Evolutionary conservation across 1,140 invertebrate species (phyloP).

Genomic region (Diploscapter pachys): DNA sequence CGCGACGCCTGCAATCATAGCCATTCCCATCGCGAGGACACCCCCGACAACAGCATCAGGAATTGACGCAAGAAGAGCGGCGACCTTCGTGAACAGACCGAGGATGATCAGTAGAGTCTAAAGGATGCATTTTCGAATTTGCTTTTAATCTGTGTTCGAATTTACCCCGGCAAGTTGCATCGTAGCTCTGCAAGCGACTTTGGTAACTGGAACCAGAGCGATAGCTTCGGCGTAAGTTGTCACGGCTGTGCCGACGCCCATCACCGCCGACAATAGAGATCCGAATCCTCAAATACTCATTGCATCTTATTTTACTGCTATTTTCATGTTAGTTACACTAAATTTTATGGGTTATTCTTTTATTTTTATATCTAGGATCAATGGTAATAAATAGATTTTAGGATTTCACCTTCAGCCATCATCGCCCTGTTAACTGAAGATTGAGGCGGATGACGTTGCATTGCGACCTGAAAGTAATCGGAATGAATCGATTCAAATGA

Average conservation of each 20-base stretch:
- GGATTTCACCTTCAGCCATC: constrained; percentile 15
- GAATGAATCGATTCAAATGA: not conserved
- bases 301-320: not conserved
- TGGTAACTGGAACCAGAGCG: constrained; percentile 31
- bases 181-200: constrained; percentile 31
- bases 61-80: constrained; percentile 31
- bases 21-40: constrained; percentile 31
- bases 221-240: constrained; percentile 37
- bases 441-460: constrained; percentile 21
- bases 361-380: too few species aligned
- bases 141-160: not conserved
- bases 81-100: constrained; percentile 35
- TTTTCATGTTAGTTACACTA: not conserved
- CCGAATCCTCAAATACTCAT: constrained; percentile 21
- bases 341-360: constrained; percentile 6
- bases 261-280: constrained; percentile 22
- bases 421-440: constrained; percentile 35
- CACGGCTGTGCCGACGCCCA: constrained; percentile 37
- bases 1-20: constrained; percentile 30
- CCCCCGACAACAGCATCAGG: constrained; percentile 38
- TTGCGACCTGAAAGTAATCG: constrained; percentile 20
- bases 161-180: constrained; percentile 36
- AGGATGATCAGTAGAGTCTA: constrained; percentile 22
- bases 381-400: too few species aligned
- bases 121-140: not conserved